Conservation (phyloP, 92 coral and sea anemone genomes). For the Epizoanthus stellaris region DNA sequence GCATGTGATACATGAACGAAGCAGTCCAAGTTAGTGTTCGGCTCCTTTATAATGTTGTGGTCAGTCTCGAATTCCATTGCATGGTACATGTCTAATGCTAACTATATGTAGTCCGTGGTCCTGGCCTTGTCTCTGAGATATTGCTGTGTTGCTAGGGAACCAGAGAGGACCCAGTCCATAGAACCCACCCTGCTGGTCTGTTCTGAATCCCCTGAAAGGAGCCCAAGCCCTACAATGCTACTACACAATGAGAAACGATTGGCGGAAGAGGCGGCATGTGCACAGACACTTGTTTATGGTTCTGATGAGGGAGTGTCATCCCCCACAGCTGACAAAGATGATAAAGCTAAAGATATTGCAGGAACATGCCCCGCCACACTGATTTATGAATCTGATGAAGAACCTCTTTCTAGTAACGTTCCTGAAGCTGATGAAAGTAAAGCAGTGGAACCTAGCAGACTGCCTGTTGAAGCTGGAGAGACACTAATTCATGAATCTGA, state of each 20-base stretch:
- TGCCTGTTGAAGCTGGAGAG: background rate
- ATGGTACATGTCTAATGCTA: too few relatives aligned
- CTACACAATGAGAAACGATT: background rate
- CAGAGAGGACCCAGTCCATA: constrained; percentile 14
- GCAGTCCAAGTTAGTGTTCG: too few relatives aligned
- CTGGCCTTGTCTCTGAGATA: too few relatives aligned
- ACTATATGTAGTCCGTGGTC: too few relatives aligned
- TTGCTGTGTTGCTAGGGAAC: background rate
- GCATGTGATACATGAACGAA: too few relatives aligned
- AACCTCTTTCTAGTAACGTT: background rate
- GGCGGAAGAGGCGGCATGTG: background rate
- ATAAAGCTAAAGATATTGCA: background rate
- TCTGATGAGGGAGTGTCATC: background rate
- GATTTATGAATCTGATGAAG: constrained; percentile 31
- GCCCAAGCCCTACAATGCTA: constrained; percentile 16
- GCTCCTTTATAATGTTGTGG: too few relatives aligned
- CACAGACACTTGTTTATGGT: constrained; percentile 19
- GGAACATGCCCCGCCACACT: constrained; percentile 16
- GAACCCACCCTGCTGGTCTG: constrained; percentile 13
- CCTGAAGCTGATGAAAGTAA: background rate
- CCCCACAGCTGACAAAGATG: background rate
- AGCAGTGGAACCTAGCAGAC: background rate
- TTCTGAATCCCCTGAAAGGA: constrained; percentile 11
- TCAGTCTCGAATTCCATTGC: too few relatives aligned
- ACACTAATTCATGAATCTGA: background rate